Evolutionary conservation across 1,140 invertebrate genomes (phyloP).

Genomic region (Saccostrea cuccullata): DNA sequence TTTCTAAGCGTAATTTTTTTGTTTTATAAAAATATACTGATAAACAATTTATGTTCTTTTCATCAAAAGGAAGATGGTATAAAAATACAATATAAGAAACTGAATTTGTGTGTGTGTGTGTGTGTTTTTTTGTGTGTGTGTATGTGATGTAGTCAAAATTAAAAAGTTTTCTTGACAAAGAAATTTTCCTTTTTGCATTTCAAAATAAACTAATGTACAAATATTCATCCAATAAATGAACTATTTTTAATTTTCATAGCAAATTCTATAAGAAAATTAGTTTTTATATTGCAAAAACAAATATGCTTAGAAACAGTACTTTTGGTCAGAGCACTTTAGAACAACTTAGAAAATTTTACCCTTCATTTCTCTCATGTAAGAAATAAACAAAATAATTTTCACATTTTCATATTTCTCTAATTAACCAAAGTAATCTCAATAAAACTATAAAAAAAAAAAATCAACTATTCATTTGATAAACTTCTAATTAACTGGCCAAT

Average conservation of each 20-base stretch:
- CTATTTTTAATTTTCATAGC: background rate
- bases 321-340: background rate
- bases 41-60: too few species aligned
- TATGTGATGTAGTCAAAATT: too few species aligned
- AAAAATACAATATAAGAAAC: too few species aligned
- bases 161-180: background rate
- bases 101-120: too few species aligned
- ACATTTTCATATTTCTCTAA: background rate
- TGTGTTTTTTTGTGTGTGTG: too few species aligned
- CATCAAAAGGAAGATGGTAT: too few species aligned
- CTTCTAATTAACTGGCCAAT: background rate
- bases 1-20: too few species aligned
- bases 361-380: background rate
- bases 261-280: background rate
- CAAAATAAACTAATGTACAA: background rate
- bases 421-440: background rate
- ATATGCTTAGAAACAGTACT: background rate
- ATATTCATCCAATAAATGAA: background rate
- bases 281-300: background rate
- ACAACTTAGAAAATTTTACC: background rate
- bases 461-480: background rate
- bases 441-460: background rate
- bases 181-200: background rate
- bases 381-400: too few species aligned
- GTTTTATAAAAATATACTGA: too few species aligned